Conservation (phyloP, 1,140 invertebrate genomes). For the Nylanderia fulva region DNA sequence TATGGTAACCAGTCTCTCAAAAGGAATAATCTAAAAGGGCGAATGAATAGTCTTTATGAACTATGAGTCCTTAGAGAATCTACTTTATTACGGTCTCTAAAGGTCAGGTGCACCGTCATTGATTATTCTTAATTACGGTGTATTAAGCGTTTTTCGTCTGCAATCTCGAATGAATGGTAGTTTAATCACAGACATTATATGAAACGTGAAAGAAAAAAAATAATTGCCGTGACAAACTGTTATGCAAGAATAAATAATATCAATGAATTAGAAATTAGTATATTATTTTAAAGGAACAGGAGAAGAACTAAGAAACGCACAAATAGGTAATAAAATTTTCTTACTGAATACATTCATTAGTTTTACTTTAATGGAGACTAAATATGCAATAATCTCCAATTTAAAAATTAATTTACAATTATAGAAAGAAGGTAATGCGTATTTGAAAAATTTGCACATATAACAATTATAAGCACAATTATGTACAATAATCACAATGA, state of each 20-base stretch:
- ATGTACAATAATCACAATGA: background rate
- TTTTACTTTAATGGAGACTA: background rate
- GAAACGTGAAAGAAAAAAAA: too few species aligned
- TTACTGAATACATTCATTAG: background rate
- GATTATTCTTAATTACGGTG: conserved; percentile 4
- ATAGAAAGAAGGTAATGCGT: background rate
- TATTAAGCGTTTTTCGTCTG: conserved; percentile 1
- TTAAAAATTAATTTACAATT: background rate
- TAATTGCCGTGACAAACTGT: too few species aligned
- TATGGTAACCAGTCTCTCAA: conserved; percentile 7
- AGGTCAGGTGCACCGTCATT: background rate
- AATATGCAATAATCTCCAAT: background rate
- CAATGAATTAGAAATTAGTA: background rate
- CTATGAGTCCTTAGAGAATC: conserved; percentile 34
- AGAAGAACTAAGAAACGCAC: too few species aligned
- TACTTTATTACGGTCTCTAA: conserved; percentile 21
- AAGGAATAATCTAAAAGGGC: conserved; percentile 22
- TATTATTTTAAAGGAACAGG: background rate
- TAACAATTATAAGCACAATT: background rate
- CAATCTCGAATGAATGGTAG: background rate
- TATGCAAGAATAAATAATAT: background rate
- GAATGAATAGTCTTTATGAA: background rate
- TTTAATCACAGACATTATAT: background rate
- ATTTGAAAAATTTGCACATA: background rate
- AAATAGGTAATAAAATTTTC: background rate